Base-by-base conservation (phyloP, 2,888 invertebrate species). In the Antheraea assamensis region DNA sequence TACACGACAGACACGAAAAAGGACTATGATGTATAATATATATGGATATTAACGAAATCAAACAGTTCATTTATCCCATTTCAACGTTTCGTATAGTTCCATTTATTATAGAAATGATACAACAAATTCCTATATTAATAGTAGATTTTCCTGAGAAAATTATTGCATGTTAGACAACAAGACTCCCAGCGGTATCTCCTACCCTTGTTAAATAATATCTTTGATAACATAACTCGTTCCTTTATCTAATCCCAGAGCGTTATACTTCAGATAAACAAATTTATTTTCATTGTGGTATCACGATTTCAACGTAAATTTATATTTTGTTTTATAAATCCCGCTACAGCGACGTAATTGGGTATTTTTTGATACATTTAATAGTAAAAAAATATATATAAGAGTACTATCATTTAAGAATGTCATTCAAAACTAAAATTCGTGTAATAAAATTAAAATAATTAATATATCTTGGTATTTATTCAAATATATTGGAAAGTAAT, bases 221-320 rank as follows among this genome's bases (percentile, higher is more conserved):
- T 79, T 78, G 80, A 82, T 81, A 83, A 78, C 81, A 81, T 84
- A 84, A 83, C 83, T 86, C 77, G 75, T 73, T 74, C 77, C 76
- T 80, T 80, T 87, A 88, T 88, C 86, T 87, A 82, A 86, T 85
- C 81, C 81, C 72, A 76, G 75, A 77, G 80, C 77, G 80, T 82
- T 82, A 82, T 82, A 82, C 75, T 80, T 75, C 75, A 78, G 85
- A 87, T 87, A 86, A 86, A 82, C 79, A 75, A 84, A 85, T 86
- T 82, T 86, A 86, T 82, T 76, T 81, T 80, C 76, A 72, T 74
- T 78, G 74, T 73, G 76, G 75, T 82, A 81, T 79, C 79, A 74
- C 74, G 72, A 78, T 76, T 78, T 78, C 77, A 78, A 76, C 73
- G 75, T 79, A 78, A 78, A 77, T 30, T 55, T 55, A 24, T 24